These are phyloP conservation scores for Herpetotheres cachinnans DNA, from an alignment of 2,113 vertebrate genomes.

Conservation along the genomic window DNA sequence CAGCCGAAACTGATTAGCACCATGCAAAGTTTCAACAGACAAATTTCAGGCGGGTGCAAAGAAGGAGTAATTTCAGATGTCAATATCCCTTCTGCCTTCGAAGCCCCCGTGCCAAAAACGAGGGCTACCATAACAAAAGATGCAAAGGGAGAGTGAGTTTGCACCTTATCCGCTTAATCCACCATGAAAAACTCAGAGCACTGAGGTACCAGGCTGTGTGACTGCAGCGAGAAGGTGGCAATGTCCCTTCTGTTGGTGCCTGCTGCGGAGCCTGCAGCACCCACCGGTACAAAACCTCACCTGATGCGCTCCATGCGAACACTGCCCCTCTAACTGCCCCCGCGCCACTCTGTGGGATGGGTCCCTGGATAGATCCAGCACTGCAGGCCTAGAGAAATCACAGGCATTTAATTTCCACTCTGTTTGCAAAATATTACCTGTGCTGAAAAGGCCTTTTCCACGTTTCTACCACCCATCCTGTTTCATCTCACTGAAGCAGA, in stretches of 20 bases:
- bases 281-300: rapidly evolving
- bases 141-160: neutral
- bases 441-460: neutral
- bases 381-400: neutral
- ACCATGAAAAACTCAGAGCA: rapidly evolving
- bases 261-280: neutral
- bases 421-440: neutral
- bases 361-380: neutral
- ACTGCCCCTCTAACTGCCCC: neutral
- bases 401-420: neutral
- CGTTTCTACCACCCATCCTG: neutral
- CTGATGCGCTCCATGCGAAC: rapidly evolving
- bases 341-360: neutral
- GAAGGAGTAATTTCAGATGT: neutral
- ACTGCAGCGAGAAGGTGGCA: neutral
- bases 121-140: neutral
- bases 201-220: rapidly evolving
- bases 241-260: neutral
- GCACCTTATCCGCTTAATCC: neutral
- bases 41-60: neutral
- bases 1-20: neutral
- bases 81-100: neutral
- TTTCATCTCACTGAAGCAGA: neutral
- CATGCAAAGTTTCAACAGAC: neutral
- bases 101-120: rapidly evolving